Base-by-base conservation (phyloP, 2,888 invertebrate genomes). In the Drosophila neotestacea region DNA sequence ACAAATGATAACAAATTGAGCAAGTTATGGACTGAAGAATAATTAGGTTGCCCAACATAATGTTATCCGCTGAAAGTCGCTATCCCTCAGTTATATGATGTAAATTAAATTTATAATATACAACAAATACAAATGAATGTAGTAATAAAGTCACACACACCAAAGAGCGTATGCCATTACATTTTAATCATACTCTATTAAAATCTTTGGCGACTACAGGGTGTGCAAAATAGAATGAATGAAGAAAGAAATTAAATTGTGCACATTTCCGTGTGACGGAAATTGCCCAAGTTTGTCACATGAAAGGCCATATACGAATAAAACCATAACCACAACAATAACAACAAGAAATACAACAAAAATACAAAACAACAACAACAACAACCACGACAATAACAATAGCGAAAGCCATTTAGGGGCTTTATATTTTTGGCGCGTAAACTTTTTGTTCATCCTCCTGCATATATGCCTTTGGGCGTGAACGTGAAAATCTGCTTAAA, bases 211-310 rank as follows among this genome's bases (percentile, higher is more conserved):
- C 6, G 4, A 5, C 30, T 36, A 27, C 36, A 56, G 48, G 13
- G 64, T 41, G 27, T 47, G 11, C 16, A 30, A 56, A 69, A 61
- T 50, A 65, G 50, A 50, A 51, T 58, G 41, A 63, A 42, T 48
- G 60, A 52, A 67, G 55, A 70, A 56, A 73, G 73, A 73, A 84
- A 84, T 82, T 87, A 87, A 84, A 85, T 85, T 88, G 84, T 79
- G 85, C 83, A 84, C 83, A 87, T 82, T 77, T 85, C 85, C 85
- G 85, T 81, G 80, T 68, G 70, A 65, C 85, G 88, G 88, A 84
- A 84, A 84, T 87, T 87, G 83, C 80, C 71, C 77, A 70, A 77
- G 69, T 73, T 87, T 84, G 83, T 84, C 87, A 85, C 72, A 73
- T 68, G 70, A 70, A 77, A 68, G 68, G 47, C 73, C 64, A 61